These are phyloP conservation scores for Palythoa heliodiscus DNA, from an alignment of 92 coral and sea anemone genomes.

Conservation along the genomic window DNA sequence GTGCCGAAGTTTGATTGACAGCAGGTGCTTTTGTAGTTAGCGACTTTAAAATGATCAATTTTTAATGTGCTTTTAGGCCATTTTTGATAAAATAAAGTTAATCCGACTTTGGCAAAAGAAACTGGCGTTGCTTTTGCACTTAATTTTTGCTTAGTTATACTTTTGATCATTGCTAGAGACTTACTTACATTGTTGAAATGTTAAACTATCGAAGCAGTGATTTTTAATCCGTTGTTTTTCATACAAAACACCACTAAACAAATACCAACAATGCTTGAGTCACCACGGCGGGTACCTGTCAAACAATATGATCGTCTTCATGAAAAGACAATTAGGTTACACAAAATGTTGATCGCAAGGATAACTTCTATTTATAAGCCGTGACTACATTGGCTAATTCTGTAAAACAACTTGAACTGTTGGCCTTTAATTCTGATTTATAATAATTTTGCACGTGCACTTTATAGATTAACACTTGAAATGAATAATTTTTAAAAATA, in stretches of 20 bases:
- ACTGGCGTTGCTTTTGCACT: not conserved
- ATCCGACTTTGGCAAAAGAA: not conserved
- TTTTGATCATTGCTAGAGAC: not conserved
- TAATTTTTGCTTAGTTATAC: not conserved
- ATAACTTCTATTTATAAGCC: not conserved
- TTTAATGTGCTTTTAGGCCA: conserved; percentile 34
- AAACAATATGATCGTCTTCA: not conserved
- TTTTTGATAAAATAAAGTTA: conserved; percentile 37
- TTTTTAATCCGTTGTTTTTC: not conserved
- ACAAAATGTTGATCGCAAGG: not conserved
- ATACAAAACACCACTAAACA: conserved; percentile 15
- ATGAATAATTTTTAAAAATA: too few relatives aligned
- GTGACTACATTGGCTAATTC: not conserved
- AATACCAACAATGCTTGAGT: not conserved
- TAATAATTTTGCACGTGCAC: not conserved
- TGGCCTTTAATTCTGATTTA: not conserved
- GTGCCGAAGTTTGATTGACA: conserved; percentile 1
- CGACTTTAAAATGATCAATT: conserved; percentile 30
- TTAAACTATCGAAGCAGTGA: not conserved
- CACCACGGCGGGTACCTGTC: conserved; percentile 21
- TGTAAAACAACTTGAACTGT: not conserved
- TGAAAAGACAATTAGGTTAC: not conserved
- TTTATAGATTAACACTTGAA: too few relatives aligned
- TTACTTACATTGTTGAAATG: not conserved
- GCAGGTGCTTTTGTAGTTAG: conserved; percentile 13